These are phyloP conservation scores for Asteroscopus sphinx DNA, from an alignment of 2,888 invertebrate genomes.

Conservation along the genomic window DNA sequence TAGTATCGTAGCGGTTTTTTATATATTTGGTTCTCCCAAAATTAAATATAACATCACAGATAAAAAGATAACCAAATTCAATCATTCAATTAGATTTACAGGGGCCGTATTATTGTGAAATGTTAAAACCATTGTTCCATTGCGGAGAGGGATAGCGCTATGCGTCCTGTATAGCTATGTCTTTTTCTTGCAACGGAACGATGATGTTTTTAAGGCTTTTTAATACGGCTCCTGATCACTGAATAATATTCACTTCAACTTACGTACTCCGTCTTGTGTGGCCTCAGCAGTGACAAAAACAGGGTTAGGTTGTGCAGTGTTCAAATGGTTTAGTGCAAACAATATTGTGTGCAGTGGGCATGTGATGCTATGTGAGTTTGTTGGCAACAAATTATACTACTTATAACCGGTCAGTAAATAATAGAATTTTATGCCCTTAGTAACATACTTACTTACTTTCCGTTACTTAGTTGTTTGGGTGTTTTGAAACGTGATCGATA, in stretches of 20 bases:
- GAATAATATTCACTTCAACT: constrained; percentile 21
- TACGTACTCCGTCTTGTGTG: constrained; percentile 30
- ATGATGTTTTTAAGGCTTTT: no score
- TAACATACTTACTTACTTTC: not conserved
- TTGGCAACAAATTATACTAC: constrained; percentile 41
- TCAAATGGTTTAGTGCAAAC: constrained; percentile 40
- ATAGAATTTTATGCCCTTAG: no score
- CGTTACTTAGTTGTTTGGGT: not conserved
- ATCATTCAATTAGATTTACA: no score
- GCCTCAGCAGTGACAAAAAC: constrained; percentile 29
- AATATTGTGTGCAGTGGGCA: constrained; percentile 22
- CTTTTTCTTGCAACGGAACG: no score
- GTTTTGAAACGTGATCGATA: no score
- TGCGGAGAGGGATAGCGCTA: no score
- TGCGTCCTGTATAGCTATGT: no score
- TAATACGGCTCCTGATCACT: not conserved
- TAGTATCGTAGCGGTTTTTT: not conserved
- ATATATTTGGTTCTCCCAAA: not conserved
- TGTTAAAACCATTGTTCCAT: no score
- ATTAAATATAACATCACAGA: no score
- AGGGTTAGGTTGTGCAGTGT: constrained; percentile 49
- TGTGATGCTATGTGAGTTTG: constrained; percentile 15
- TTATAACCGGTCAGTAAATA: no score
- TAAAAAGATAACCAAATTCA: no score
- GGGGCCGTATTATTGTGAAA: no score